Evolutionary conservation across 2,797 vertebrate species (phyloP).

Genomic region (Astyanax mexicanus): DNA sequence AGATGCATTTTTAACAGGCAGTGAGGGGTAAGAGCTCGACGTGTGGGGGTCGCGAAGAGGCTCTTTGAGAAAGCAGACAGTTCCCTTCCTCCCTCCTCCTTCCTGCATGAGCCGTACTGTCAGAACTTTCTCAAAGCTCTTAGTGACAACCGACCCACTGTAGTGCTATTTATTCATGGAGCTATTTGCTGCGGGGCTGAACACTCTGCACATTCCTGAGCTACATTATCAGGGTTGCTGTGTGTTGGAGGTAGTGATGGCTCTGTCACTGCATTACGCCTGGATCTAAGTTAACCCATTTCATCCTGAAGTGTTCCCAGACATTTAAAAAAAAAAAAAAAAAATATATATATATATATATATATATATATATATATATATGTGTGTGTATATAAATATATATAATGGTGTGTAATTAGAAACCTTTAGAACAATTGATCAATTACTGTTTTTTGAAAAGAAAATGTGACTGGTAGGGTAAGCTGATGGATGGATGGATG

Average conservation of each 20-base stretch:
- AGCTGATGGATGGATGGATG: too few relatives aligned
- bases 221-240: not conserved
- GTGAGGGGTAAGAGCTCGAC: slow-evolving; percentile 22
- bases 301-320: too few relatives aligned
- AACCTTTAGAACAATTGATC: too few relatives aligned
- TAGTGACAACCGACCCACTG: slow-evolving; percentile 37
- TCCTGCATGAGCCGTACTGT: slow-evolving; percentile 3
- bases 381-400: too few relatives aligned
- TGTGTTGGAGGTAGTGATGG: slow-evolving; percentile 1
- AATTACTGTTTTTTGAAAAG: too few relatives aligned
- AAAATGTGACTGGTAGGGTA: too few relatives aligned
- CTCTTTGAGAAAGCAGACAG: slow-evolving; percentile 2
- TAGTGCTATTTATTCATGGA: slow-evolving; percentile 45
- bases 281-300: slow-evolving; percentile 4
- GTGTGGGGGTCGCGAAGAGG: slow-evolving; percentile 28
- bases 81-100: slow-evolving; percentile 1
- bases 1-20: slow-evolving; percentile 28
- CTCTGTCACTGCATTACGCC: not conserved
- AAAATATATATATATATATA: too few relatives aligned
- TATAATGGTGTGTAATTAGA: too few relatives aligned
- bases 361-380: too few relatives aligned
- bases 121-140: slow-evolving; percentile 45
- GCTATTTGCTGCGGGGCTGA: slow-evolving; percentile 40
- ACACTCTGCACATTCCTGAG: slow-evolving; percentile 33
- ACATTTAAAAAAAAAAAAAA: too few relatives aligned